Evolutionary conservation across 2,797 vertebrate genomes (phyloP).

Genomic region (Novumbra hubbsi): DNA sequence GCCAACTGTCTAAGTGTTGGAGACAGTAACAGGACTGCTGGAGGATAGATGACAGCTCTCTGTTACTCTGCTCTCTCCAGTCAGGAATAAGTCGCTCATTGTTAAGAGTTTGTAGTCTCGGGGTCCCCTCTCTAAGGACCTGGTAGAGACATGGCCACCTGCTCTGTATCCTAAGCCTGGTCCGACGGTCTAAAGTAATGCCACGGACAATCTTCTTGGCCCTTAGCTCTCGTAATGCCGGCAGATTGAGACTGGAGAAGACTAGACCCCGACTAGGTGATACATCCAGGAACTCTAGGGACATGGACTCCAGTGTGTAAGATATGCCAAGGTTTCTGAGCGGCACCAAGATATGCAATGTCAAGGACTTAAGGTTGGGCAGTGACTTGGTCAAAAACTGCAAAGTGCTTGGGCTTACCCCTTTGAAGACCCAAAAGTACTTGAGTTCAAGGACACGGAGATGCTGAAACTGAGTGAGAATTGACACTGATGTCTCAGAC

Average conservation of each 20-base stretch:
- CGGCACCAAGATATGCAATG: slow-evolving; percentile 80
- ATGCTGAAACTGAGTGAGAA: slow-evolving; percentile 78
- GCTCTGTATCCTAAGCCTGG: slow-evolving; percentile 78
- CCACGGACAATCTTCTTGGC: slow-evolving; percentile 83
- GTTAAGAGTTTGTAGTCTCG: slow-evolving; percentile 79
- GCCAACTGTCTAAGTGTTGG: slow-evolving; percentile 81
- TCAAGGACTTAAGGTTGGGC: slow-evolving; percentile 78
- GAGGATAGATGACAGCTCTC: slow-evolving; percentile 76
- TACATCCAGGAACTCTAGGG: slow-evolving; percentile 80
- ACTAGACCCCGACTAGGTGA: slow-evolving; percentile 81
- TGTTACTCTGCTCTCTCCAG: slow-evolving; percentile 74
- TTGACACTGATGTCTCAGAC: slow-evolving; percentile 76
- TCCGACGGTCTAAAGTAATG: slow-evolving; percentile 79
- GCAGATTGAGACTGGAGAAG: slow-evolving; percentile 78
- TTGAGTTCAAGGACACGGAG: slow-evolving; percentile 81
- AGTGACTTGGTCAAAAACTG: slow-evolving; percentile 74
- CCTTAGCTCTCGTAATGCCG: slow-evolving; percentile 74
- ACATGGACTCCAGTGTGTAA: slow-evolving; percentile 78
- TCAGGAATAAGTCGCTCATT: slow-evolving; percentile 76
- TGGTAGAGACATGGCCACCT: slow-evolving; percentile 82
- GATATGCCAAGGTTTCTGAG: slow-evolving; percentile 81
- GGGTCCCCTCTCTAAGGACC: slow-evolving; percentile 78
- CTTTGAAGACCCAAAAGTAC: slow-evolving; percentile 85
- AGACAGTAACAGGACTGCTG: slow-evolving; percentile 82
- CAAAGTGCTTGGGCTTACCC: slow-evolving; percentile 75